Evolutionary conservation across 2,113 vertebrate genomes (phyloP).

Genomic region (Heptranchias perlo): DNA sequence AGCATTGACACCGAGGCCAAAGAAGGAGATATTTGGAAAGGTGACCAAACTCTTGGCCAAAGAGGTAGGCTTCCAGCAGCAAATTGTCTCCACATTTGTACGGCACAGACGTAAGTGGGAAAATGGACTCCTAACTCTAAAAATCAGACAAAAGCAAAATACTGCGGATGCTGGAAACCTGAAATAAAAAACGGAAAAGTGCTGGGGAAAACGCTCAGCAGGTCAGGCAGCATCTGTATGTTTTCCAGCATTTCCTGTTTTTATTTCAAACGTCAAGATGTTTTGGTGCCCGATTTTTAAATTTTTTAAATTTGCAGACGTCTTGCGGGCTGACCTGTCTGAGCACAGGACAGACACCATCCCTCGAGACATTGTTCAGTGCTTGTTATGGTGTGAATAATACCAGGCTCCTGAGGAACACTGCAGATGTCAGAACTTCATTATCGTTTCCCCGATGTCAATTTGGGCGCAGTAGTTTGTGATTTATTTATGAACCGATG

Average conservation of each 20-base stretch:
- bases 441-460: not conserved
- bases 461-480: not conserved
- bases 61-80: not conserved
- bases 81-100: not conserved
- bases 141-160: too few species aligned
- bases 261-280: too few species aligned
- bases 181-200: too few species aligned
- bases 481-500: not conserved
- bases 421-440: not conserved
- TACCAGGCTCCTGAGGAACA: not conserved
- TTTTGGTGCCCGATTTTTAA: not conserved
- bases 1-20: not conserved
- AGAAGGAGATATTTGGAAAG: not conserved
- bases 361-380: not conserved
- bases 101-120: accelerated
- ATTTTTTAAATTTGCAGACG: not conserved
- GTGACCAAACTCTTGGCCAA: not conserved
- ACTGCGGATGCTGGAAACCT: too few species aligned
- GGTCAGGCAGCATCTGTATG: too few species aligned
- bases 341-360: not conserved
- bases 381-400: too few species aligned
- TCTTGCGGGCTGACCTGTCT: not conserved
- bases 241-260: too few species aligned
- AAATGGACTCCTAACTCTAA: not conserved
- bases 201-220: too few species aligned